These are phyloP conservation scores for Copidosoma floridanum DNA, from an alignment of 1,140 invertebrate genomes.

Conservation along the genomic window DNA sequence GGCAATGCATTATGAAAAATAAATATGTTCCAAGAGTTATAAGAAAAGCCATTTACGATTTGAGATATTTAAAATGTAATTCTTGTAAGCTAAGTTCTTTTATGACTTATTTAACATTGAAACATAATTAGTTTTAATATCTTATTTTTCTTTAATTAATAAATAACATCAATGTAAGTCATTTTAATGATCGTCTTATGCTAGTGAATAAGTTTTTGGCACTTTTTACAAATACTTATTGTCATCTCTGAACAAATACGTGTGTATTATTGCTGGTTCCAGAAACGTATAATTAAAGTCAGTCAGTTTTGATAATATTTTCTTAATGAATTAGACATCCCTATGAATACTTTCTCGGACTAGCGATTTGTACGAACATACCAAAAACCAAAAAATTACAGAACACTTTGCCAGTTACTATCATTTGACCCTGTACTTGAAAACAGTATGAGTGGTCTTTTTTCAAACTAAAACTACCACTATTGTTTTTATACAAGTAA, in stretches of 20 bases:
- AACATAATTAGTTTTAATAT: too few species aligned
- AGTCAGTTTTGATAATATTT: neutral
- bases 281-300: conserved; percentile 18
- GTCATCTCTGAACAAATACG: neutral
- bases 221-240: neutral
- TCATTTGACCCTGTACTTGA: conserved; percentile 21
- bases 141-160: too few species aligned
- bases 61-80: too few species aligned
- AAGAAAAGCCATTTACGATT: too few species aligned
- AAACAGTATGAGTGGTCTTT: conserved; percentile 22
- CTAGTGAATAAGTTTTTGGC: too few species aligned
- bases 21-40: too few species aligned
- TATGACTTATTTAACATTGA: too few species aligned
- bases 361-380: conserved; percentile 11
- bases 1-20: too few species aligned
- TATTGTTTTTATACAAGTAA: conserved; percentile 5
- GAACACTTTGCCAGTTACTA: conserved; percentile 8
- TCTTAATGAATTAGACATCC: conserved; percentile 21
- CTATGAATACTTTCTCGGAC: conserved; percentile 10
- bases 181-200: too few species aligned
- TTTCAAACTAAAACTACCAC: neutral
- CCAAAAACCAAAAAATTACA: conserved; percentile 21
- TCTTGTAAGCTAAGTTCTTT: too few species aligned
- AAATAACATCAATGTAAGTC: too few species aligned
- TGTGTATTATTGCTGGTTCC: neutral